Evolutionary conservation across 2,888 invertebrate genomes (phyloP), one percentile per base, ranked within the genome.

Genomic region (Laspeyria flexula): DNA sequence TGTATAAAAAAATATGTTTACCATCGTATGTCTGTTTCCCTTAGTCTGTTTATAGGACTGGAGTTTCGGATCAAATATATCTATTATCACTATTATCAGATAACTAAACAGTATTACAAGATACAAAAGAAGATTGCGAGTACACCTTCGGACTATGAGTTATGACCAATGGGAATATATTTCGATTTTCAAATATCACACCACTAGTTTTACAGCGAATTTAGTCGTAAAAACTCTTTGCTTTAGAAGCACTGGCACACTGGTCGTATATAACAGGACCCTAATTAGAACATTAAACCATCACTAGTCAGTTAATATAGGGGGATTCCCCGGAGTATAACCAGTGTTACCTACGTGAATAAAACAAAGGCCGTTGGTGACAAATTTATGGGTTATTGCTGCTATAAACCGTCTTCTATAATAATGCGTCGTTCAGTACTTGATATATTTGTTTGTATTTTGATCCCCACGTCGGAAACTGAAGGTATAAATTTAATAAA

Each of bases 331-430:
- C 12, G 10, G 43, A 41, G 50, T 29, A 16, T 18, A 6, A 15
- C 42, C 42, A 46, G 47, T 42, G 31, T 31, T 46, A 46, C 43
- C 44, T 45, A 48, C 29, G 40, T 39, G 55, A 44, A 57, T 66
- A 51, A 66, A 64, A 68, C 71, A 68, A 70, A 59, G 64, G 46
- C 31, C 35, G n/a, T 23, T 53, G 43, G 51, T 55, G 48, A 51
- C 48, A 66, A 64, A 71, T 71, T 70, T 70, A 71, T 68, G 11
- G 68, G 57, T 43, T 71, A 64, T 68, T 53, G 64, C 51, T 15
- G 13, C 50, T 44, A 55, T 66, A 66, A 55, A 66, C 43, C 35
- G 53, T 50, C 54, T 50, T 50, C 47, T 47, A 56, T 67, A 46
- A 63, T 65, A 63, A 66, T 55, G 55, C 42, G 48, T 56, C 52